phyloP scores from a whole-genome alignment of 2,888 invertebrate genomes.

The Dolichopus griseipennis region DNA sequence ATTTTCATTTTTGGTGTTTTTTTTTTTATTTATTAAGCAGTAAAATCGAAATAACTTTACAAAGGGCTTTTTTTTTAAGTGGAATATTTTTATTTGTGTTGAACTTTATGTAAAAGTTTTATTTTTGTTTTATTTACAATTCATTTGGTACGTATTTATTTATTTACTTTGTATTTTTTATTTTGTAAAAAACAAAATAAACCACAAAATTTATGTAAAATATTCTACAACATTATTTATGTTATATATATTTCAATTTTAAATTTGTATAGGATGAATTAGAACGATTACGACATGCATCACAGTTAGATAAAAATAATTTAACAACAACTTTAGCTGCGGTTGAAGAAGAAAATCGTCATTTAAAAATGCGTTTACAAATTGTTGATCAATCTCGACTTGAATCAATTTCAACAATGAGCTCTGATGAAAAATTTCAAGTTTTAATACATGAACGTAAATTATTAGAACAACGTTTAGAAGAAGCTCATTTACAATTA shows the following conservation, averaged over 20 bases:
- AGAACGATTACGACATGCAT: slow-evolving; percentile 64
- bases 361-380: slow-evolving; percentile 48
- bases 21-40: too few species aligned
- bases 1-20: too few species aligned
- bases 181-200: too few species aligned
- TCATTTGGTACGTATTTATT: too few species aligned
- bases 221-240: too few species aligned
- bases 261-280: slow-evolving; percentile 58
- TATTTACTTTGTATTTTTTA: too few species aligned
- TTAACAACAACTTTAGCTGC: slow-evolving; percentile 61
- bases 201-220: too few species aligned
- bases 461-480: slow-evolving; percentile 65
- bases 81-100: too few species aligned
- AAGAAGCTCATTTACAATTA: slow-evolving; percentile 77
- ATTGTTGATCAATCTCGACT: slow-evolving; percentile 39
- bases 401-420: slow-evolving; percentile 32
- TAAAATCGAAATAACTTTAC: too few species aligned
- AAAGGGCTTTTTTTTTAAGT: too few species aligned
- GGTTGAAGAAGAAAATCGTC: slow-evolving; percentile 65
- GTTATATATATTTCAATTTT: background rate
- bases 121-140: too few species aligned
- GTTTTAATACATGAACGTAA: slow-evolving; percentile 53
- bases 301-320: slow-evolving; percentile 61
- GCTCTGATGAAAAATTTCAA: slow-evolving; percentile 48
- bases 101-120: too few species aligned